These are phyloP conservation scores for Sepiola atlantica DNA, from an alignment of 2,888 invertebrate genomes.

Conservation along the genomic window DNA sequence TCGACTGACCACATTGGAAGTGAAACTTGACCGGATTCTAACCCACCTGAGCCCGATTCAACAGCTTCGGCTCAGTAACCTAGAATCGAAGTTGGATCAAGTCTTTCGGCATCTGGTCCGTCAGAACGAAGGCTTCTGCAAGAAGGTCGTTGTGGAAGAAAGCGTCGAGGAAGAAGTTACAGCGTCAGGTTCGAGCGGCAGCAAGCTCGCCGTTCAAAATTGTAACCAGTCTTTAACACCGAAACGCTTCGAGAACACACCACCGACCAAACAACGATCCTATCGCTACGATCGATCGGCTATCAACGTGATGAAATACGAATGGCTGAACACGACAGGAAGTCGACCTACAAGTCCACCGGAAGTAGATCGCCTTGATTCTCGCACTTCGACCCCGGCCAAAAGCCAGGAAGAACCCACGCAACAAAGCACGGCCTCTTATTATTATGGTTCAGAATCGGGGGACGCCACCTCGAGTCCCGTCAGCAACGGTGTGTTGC, in stretches of 20 bases:
- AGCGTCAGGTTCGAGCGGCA: neutral
- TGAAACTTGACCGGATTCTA: neutral
- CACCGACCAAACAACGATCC: neutral
- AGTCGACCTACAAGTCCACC: conserved; percentile 38
- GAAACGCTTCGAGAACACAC: neutral
- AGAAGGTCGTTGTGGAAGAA: neutral
- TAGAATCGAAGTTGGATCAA: conserved; percentile 40
- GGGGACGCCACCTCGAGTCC: neutral
- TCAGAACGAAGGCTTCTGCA: neutral
- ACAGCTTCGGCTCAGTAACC: conserved; percentile 13
- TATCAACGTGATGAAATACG: conserved; percentile 24
- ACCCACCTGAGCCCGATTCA: conserved; percentile 32
- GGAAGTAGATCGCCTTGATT: neutral
- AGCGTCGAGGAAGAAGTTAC: neutral
- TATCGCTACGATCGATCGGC: conserved; percentile 33
- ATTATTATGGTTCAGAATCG: neutral
- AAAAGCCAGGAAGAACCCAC: neutral
- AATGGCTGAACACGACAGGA: neutral
- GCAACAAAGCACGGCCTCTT: neutral
- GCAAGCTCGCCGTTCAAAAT: neutral
- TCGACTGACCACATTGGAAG: conserved; percentile 38
- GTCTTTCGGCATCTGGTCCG: conserved; percentile 33
- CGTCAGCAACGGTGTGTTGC: neutral
- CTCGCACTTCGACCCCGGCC: conserved; percentile 16
- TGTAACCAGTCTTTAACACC: neutral